Evolutionary conservation across 1,140 invertebrate species (phyloP).

Genomic region (Danaus melanippus): DNA sequence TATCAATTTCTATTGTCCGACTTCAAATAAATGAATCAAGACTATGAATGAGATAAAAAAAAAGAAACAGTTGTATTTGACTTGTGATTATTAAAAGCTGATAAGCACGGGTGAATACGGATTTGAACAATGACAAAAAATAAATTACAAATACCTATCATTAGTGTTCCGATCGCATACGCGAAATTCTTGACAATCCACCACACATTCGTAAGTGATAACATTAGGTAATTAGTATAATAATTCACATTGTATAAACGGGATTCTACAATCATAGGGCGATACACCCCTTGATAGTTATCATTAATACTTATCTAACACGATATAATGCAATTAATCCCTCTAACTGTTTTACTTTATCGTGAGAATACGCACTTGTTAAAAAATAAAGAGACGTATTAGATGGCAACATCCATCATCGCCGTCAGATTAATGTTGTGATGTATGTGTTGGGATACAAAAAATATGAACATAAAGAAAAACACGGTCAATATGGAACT

Average conservation of each 20-base stretch:
- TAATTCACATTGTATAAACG: slow-evolving; percentile 54
- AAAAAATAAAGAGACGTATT: slow-evolving; percentile 48
- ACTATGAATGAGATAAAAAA: too few relatives aligned
- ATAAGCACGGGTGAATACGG: too few relatives aligned
- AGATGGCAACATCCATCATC: slow-evolving; percentile 44
- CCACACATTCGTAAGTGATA: slow-evolving; percentile 16
- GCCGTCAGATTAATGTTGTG: slow-evolving; percentile 48
- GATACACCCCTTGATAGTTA: slow-evolving; percentile 41
- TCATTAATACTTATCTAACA: slow-evolving; percentile 59
- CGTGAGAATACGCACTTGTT: slow-evolving; percentile 61
- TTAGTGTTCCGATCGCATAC: too few relatives aligned
- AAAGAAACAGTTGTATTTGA: too few relatives aligned
- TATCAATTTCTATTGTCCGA: too few relatives aligned
- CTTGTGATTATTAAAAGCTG: too few relatives aligned
- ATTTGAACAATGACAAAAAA: too few relatives aligned
- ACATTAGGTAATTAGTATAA: slow-evolving; percentile 38
- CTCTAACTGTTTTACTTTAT: slow-evolving; percentile 49
- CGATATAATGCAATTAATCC: slow-evolving; percentile 64
- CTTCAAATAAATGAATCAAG: too few relatives aligned
- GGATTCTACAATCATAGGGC: slow-evolving; percentile 55
- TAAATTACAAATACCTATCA: too few relatives aligned
- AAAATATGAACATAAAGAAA: too few relatives aligned
- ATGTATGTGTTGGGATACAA: slow-evolving; percentile 29
- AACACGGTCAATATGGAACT: too few relatives aligned
- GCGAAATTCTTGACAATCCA: background rate